These are phyloP conservation scores for Peromyscus nudipes DNA, from an alignment of 2,797 vertebrate genomes.

Conservation along the genomic window DNA sequence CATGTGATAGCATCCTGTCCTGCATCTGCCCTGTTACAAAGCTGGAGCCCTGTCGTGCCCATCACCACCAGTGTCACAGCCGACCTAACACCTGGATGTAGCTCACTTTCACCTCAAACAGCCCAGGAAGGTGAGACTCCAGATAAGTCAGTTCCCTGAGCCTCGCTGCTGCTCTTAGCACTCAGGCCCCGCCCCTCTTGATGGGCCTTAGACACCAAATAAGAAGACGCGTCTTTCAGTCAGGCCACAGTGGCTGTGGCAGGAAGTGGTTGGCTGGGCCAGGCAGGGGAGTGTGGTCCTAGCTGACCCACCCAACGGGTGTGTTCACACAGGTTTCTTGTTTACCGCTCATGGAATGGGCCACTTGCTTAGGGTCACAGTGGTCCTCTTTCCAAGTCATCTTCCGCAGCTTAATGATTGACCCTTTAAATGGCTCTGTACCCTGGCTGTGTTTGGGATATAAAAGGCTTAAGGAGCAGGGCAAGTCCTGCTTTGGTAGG, in stretches of 20 bases:
- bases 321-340: accelerated
- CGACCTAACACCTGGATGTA: accelerated
- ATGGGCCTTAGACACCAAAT: accelerated
- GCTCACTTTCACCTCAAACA: no score
- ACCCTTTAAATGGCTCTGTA: not conserved
- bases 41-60: no score
- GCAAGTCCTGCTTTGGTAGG: not conserved
- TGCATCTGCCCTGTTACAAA: accelerated
- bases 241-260: accelerated
- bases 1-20: not conserved
- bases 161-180: not conserved
- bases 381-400: not conserved
- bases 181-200: accelerated
- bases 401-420: not conserved
- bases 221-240: not conserved
- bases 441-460: not conserved
- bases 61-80: not conserved
- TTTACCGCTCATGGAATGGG: accelerated
- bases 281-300: not conserved
- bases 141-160: accelerated
- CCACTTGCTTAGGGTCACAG: not conserved
- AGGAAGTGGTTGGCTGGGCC: not conserved
- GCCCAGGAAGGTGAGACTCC: not conserved
- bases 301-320: accelerated
- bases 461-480: not conserved